Base-by-base conservation (phyloP, 2,113 vertebrate species). In the Macquaria ambigua region DNA sequence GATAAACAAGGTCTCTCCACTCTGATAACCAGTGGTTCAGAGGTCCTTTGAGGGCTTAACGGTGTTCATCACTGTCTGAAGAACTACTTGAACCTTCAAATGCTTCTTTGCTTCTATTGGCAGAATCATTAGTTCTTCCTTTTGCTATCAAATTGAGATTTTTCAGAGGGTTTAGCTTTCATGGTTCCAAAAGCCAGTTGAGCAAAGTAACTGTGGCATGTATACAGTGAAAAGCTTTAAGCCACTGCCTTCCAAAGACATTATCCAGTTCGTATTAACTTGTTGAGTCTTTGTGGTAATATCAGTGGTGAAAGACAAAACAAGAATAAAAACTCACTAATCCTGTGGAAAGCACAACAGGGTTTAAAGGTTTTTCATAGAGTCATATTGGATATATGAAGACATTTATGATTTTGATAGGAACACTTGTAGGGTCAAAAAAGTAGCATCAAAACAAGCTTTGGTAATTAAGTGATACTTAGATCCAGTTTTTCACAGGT, bases 1-100 rank as follows among this genome's bases (percentile, higher is more conserved):
- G 55, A 72, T 68, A 77, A 87, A 91, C 55, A 80, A 28, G 39
- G 80, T 48, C 55, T 81, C 46, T 72, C 37, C 59, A 83, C 55
- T 55, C 25, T 55, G 43, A 81, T 37, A 77, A 81, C 31, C 62
- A 23, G 23, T 1, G 50, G 12, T 59, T 81, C 46, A 81, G 74
- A 74, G 77, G 71, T 88, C 72, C 52, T 78, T 81, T 74, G 46
- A 73, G 62, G 23, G 61, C 8, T 75, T 67, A 15, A 18, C 16
- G 5, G 71, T 53, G 16, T 23, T 61, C 28, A 81, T 68, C 46
- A 66, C 10, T 43, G 43, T 55, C 48, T 67, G 20, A 64, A 78
- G 25, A 68, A 68, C 52, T 16, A 67, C 55, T 67, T 46, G 3
- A 63, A 59, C 39, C 10, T 41, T 50, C 10, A 76, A 55, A 41